Evolutionary conservation across 2,797 vertebrate species (phyloP).

Genomic region (Pantherophis vulpinus): DNA sequence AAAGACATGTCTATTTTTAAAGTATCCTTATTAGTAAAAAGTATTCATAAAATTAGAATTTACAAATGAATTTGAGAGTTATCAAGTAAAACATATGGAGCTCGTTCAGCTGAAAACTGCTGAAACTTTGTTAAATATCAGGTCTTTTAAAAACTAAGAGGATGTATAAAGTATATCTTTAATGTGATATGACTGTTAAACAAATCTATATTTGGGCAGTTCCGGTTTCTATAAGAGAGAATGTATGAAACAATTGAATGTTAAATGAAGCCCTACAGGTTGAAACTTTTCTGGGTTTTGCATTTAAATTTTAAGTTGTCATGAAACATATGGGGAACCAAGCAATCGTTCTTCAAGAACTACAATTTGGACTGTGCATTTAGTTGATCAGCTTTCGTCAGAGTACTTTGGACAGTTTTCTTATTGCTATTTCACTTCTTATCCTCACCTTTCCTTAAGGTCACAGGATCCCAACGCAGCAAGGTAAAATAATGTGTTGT

Average conservation of each 20-base stretch:
- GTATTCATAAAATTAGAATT: conserved; percentile 6
- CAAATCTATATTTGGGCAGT: not conserved
- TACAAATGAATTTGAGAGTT: not conserved
- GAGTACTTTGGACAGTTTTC: conserved; percentile 67
- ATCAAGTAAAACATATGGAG: not conserved
- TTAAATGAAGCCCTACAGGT: not conserved
- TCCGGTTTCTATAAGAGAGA: not conserved
- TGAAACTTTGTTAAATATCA: conserved; percentile 12
- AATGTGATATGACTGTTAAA: not conserved
- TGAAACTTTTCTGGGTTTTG: conserved; percentile 22
- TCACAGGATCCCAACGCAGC: conserved; percentile 81
- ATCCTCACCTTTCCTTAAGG: conserved; percentile 78
- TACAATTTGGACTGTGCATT: conserved; percentile 52
- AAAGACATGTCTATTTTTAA: not conserved
- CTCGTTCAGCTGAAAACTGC: not conserved
- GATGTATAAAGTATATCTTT: not conserved
- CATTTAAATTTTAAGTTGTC: conserved; percentile 26
- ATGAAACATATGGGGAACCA: conserved; percentile 29
- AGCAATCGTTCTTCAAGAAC: conserved; percentile 45
- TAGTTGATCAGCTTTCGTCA: conserved; percentile 62
- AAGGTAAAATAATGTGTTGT: conserved; percentile 78
- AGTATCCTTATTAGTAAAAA: not conserved
- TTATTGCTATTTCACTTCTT: conserved; percentile 78
- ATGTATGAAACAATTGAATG: not conserved
- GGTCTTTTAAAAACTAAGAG: not conserved